Evolutionary conservation across 1,140 invertebrate species (phyloP).

Genomic region (Tetramorium alpestre): DNA sequence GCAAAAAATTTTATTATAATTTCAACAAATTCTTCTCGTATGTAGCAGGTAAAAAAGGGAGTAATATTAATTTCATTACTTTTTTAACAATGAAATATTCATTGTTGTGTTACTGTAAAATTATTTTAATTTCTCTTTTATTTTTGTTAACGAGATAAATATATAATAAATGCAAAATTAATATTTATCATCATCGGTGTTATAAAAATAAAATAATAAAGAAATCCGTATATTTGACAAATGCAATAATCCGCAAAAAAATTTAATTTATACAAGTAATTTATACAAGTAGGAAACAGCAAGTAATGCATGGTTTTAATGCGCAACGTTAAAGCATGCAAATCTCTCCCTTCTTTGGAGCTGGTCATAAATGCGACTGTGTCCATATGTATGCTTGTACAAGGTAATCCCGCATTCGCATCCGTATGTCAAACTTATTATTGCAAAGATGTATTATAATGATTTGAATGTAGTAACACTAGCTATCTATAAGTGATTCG

Average conservation of each 20-base stretch:
- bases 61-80: not conserved
- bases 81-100: not conserved
- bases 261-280: conserved; percentile 16
- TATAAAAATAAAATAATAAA: not conserved
- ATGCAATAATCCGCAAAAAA: not conserved
- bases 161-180: not conserved
- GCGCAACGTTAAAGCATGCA: not conserved
- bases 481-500: not conserved
- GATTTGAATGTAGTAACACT: conserved; percentile 20
- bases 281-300: not conserved
- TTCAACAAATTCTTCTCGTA: not conserved
- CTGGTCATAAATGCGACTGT: conserved; percentile 7
- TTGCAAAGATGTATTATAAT: not conserved
- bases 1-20: not conserved
- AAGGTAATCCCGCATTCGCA: not conserved
- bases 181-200: not conserved
- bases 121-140: not conserved
- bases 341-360: conserved; percentile 9
- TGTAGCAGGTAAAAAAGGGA: not conserved
- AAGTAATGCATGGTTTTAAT: not conserved
- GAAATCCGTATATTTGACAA: not conserved
- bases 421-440: conserved; percentile 8
- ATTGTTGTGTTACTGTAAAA: not conserved
- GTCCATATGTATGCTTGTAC: not conserved
- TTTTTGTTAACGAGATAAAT: not conserved